These are phyloP conservation scores for Coelinius sp. DNA, from an alignment of 2,888 invertebrate genomes.

Conservation along the genomic window DNA sequence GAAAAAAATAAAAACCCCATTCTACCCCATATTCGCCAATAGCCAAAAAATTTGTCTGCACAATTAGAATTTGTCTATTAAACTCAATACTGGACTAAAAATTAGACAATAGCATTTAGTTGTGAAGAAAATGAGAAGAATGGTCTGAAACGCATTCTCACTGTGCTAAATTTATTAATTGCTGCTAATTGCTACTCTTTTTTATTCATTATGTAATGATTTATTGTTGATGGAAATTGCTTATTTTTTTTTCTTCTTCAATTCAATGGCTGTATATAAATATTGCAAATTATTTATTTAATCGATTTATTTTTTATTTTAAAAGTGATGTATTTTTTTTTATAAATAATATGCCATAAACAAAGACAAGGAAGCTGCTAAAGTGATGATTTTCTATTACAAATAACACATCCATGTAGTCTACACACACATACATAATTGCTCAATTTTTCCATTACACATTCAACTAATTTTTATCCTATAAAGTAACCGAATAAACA, in stretches of 20 bases:
- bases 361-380: background rate
- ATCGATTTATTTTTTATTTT: background rate
- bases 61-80: background rate
- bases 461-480: background rate
- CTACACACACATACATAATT: conserved; percentile 31
- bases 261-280: conserved; percentile 53
- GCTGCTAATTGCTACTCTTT: background rate
- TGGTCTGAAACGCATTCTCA: conserved; percentile 69
- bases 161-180: conserved; percentile 58
- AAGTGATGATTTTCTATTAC: conserved; percentile 1
- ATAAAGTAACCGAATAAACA: conserved; percentile 18
- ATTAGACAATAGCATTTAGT: conserved; percentile 39
- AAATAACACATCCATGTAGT: conserved; percentile 1
- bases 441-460: conserved; percentile 9
- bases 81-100: background rate
- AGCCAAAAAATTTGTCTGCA: background rate
- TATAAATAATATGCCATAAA: too few relatives aligned
- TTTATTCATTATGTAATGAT: background rate
- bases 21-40: too few relatives aligned
- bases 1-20: too few relatives aligned
- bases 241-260: conserved; percentile 10
- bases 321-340: background rate
- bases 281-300: conserved; percentile 20
- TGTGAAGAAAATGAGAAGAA: conserved; percentile 62
- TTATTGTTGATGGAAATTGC: conserved; percentile 1